Evolutionary conservation across 1,140 invertebrate genomes (phyloP), one percentile per base, ranked within the genome.

Genomic region (Lasaia peninsularis): DNA sequence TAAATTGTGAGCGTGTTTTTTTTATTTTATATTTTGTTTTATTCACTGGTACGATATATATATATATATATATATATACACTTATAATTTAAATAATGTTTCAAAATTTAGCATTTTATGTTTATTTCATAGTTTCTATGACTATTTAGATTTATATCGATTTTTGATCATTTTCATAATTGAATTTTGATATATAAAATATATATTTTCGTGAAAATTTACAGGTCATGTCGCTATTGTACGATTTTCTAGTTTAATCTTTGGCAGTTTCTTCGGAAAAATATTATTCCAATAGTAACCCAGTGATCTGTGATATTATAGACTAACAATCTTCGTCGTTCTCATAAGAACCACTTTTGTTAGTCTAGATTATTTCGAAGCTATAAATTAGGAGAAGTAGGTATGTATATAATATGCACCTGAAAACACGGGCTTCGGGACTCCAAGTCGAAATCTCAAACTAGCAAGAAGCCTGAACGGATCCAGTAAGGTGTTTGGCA

Each of bases 11-110:
- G 24, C 8, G 0, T 28, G 24, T 5, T 7, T 28, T 28, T 28
- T 57, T 18, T 14, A 31, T 49, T 56, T 56, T 16, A 21, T 32
- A 56, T 31, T 21, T 33, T 56, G 50, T 2, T 52, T 32, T 31
- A 24, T 24, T 50, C 31, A 50, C 20, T 50, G 8, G 48, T 50
- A 31, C n/a, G 12, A 52, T 16, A 28, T 28, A 7, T 28, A 28
- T 6, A 28, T 6, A 28, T 28, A 28, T 28, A 5, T 28, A 2
- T n/a, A n/a, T n/a, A n/a, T n/a, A 28, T 28, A 6, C 8, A 28
- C 24, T 28, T 28, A 28, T 28, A 28, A 28, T 28, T 28, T 6
- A 6, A 28, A 24, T 24, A 24, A 28, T 28, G 24, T 28, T 28
- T 28, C 24, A 7, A 28, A 28, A 28, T 28, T 28, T 28, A 6